phyloP scores from a whole-genome alignment of 2,113 vertebrate species.

The Talpa occidentalis region DNA sequence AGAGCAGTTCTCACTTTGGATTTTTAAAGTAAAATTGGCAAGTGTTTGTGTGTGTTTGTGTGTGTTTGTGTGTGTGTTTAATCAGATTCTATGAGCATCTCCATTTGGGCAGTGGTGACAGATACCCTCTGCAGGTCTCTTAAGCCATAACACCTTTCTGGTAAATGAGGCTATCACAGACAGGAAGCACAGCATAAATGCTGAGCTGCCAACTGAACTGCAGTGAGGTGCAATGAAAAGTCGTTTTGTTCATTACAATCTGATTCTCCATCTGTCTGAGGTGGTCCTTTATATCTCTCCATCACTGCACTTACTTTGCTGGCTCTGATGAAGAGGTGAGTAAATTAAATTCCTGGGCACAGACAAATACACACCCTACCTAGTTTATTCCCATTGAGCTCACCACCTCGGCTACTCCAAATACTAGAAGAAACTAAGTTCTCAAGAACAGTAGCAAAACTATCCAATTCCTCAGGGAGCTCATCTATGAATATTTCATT shows the following conservation, averaged over 20 bases:
- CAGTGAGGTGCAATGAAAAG: background rate
- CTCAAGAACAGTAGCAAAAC: background rate
- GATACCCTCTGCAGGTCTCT: background rate
- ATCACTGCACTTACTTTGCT: background rate
- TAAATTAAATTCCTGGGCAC: background rate
- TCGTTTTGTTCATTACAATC: background rate
- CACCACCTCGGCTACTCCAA: background rate
- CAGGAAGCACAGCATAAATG: background rate
- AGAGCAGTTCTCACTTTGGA: background rate
- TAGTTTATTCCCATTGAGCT: background rate
- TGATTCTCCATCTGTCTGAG: constrained; percentile 15
- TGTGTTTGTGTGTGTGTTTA: background rate
- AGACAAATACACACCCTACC: background rate
- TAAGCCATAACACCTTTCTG: background rate
- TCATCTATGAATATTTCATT: background rate
- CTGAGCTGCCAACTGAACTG: background rate
- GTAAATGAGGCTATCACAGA: background rate
- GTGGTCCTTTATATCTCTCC: background rate
- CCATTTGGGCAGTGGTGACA: background rate
- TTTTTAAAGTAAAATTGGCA: background rate
- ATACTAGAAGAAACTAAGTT: background rate
- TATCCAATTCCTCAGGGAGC: background rate
- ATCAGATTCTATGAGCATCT: background rate
- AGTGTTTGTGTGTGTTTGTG: background rate
- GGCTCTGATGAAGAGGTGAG: background rate